phyloP scores from a whole-genome alignment of 2,113 vertebrate species.

The Pollachius pollachius region DNA sequence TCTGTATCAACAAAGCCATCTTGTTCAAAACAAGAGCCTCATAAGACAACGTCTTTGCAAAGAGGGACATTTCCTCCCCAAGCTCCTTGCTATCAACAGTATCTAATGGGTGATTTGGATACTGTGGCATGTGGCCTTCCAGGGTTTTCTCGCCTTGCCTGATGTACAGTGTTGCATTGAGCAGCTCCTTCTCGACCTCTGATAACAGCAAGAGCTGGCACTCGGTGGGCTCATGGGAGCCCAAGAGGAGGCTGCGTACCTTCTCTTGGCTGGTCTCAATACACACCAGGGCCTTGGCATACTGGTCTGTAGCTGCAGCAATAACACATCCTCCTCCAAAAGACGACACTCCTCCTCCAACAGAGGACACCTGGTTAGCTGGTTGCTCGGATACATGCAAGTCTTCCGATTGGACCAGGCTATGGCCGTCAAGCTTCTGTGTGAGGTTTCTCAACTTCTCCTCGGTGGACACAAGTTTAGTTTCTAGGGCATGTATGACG shows the following conservation, averaged over 20 bases:
- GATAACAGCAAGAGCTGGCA: constrained; percentile 69
- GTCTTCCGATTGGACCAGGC: constrained; percentile 68
- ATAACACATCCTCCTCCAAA: constrained; percentile 31
- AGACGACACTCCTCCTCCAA: constrained; percentile 57
- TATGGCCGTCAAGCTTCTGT: constrained; percentile 80
- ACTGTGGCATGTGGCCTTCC: constrained; percentile 40
- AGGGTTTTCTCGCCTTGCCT: constrained; percentile 47
- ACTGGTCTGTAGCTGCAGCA: constrained; percentile 72
- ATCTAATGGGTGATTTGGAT: constrained; percentile 35
- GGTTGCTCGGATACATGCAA: constrained; percentile 65
- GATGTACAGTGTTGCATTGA: constrained; percentile 75
- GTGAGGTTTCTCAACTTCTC: constrained; percentile 89
- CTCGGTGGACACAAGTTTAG: constrained; percentile 87
- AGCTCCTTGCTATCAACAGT: constrained; percentile 26
- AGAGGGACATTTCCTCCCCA: constrained; percentile 70
- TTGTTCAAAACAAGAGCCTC: constrained; percentile 85
- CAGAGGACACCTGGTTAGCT: constrained; percentile 65
- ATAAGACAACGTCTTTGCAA: constrained; percentile 83
- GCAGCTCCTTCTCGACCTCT: constrained; percentile 76
- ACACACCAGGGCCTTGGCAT: constrained; percentile 77
- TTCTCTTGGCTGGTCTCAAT: constrained; percentile 84
- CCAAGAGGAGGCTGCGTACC: constrained; percentile 71
- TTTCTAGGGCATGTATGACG: constrained; percentile 88
- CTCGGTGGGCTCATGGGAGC: constrained; percentile 62
- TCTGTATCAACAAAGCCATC: constrained; percentile 85